Conservation (phyloP, 2,113 vertebrate genomes). For the Marmota flaviventris region DNA sequence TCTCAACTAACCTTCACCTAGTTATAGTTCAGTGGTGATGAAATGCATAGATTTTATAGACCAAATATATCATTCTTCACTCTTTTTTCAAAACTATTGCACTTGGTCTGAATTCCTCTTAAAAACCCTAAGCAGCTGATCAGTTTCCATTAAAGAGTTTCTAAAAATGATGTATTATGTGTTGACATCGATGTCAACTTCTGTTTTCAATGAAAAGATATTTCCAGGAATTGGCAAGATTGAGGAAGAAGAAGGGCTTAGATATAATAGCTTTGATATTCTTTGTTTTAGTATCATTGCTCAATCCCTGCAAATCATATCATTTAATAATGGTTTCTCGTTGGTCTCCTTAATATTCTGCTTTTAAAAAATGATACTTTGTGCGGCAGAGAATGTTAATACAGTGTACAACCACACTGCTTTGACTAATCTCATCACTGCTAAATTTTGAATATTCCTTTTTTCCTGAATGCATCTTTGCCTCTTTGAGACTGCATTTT, state of each 20-base stretch:
- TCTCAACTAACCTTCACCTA: neutral
- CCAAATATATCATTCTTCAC: neutral
- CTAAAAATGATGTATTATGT: conserved; percentile 50
- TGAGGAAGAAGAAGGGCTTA: conserved; percentile 18
- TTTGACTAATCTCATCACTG: conserved; percentile 56
- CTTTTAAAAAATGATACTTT: conserved; percentile 66
- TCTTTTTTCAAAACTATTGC: conserved; percentile 28
- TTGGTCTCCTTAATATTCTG: conserved; percentile 56
- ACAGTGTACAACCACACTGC: conserved; percentile 48
- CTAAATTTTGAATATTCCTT: conserved; percentile 50
- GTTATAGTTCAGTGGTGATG: neutral
- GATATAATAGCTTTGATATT: conserved; percentile 38
- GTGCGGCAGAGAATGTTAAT: conserved; percentile 51
- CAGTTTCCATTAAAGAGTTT: conserved; percentile 22
- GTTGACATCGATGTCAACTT: neutral
- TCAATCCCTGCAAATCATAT: neutral
- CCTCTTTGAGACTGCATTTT: conserved; percentile 54
- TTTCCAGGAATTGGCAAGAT: conserved; percentile 60
- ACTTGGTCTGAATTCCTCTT: conserved; percentile 2
- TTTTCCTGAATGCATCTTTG: neutral
- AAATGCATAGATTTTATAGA: conserved; percentile 62
- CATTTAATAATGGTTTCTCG: conserved; percentile 73
- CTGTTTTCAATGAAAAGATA: conserved; percentile 40
- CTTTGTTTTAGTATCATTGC: conserved; percentile 37
- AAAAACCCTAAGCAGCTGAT: neutral